Evolutionary conservation across 2,113 vertebrate genomes (phyloP).

Genomic region (Penelope pileata): DNA sequence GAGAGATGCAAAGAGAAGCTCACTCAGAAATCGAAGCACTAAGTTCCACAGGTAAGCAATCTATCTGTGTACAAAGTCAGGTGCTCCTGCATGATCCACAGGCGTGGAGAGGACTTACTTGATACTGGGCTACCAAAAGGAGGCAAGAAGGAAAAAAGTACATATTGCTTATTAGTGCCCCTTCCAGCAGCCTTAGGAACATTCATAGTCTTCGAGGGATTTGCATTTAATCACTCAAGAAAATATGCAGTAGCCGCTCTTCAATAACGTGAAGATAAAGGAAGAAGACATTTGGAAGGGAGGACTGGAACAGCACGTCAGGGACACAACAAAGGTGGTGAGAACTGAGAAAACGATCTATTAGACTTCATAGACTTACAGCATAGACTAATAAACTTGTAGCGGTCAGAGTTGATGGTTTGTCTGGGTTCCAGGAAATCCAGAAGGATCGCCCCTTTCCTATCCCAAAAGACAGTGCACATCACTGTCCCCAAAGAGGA

Average conservation of each 20-base stretch:
- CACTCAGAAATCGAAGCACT: background rate
- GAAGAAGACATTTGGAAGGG: background rate
- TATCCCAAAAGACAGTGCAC: too few relatives aligned
- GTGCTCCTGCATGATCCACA: background rate
- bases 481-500: too few relatives aligned
- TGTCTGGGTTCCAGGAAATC: too few relatives aligned
- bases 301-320: background rate
- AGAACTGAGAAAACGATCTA: background rate
- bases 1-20: background rate
- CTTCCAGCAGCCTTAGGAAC: background rate
- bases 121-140: background rate
- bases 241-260: background rate
- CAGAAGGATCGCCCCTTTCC: too few relatives aligned
- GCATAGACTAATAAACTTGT: too few relatives aligned
- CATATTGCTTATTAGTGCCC: background rate
- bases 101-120: background rate
- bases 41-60: background rate
- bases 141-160: background rate
- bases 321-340: background rate
- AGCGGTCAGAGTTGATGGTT: too few relatives aligned
- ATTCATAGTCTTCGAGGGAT: background rate
- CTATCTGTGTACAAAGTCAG: background rate
- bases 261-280: background rate
- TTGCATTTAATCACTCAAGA: background rate
- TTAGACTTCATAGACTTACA: background rate